Base-by-base conservation (phyloP, 2,888 invertebrate species). In the Ennomos quercinarius region DNA sequence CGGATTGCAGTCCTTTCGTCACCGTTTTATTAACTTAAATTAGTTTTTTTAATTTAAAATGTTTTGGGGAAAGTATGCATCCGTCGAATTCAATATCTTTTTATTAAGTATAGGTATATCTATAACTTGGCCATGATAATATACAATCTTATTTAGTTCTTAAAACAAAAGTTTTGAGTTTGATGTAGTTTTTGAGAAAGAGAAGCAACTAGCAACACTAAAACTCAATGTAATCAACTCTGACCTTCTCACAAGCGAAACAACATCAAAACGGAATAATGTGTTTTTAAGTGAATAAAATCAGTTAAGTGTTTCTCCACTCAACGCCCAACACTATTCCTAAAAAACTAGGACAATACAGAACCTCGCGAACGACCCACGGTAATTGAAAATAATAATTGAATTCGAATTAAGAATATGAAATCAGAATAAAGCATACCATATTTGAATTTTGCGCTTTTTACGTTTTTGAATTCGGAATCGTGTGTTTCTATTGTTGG, bases 401-500 rank as follows among this genome's bases (percentile, higher is more conserved):
- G 86, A 87, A 89, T 86, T 86, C 73, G 81, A 86, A 87, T 87
- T 89, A 88, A 83, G 85, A 84, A 86, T 86, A 78, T 84, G 79
- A 87, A 89, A 62, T 89, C 81, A 81, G 83, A 86, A 86, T 85
- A 87, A 85, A 83, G 82, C 79, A 79, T 85, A 79, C 84, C 85
- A 84, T 85, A 84, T 89, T 89, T 83, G 84, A 89, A 89, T 83
- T 87, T 85, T 80, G 83, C 85, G 81, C 78, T 77, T 78, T 81
- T 83, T 84, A 81, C 83, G 81, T 86, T 83, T 84, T 90, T 85
- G 86, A 90, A 89, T 91, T 91, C 81, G 78, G 86, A 86, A 86
- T 87, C 87, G 87, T 86, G 85, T 90, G 87, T 87, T n/a, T 89
- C 87, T 89, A 90, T 90, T 91, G 90, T 90, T 82, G 76, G 84